phyloP scores from a whole-genome alignment of 2,888 invertebrate species.

The Camptogramma bilineatum region DNA sequence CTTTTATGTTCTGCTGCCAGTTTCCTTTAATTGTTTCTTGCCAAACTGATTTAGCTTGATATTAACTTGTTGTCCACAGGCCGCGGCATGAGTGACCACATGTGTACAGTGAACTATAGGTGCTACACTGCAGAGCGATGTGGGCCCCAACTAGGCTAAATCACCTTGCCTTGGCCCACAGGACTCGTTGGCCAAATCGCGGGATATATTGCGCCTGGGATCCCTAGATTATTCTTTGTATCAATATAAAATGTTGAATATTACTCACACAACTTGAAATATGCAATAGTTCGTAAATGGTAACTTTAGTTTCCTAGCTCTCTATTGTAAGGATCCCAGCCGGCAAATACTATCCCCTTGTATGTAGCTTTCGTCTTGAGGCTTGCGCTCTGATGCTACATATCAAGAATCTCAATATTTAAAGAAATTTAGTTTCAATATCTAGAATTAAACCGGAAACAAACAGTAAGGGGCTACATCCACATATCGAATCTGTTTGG shows the following conservation, averaged over 20 bases:
- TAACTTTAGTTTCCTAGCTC: constrained; percentile 37
- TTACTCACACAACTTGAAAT: constrained; percentile 20
- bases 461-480: constrained; percentile 34
- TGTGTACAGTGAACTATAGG: constrained; percentile 80
- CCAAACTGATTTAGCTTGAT: background rate
- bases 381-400: constrained; percentile 72
- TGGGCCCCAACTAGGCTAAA: constrained; percentile 36
- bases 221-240: constrained; percentile 20
- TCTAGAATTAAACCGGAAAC: constrained; percentile 30
- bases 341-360: constrained; percentile 35
- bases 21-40: too few relatives aligned
- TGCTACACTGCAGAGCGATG: constrained; percentile 70
- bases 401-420: constrained; percentile 79
- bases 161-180: constrained; percentile 25
- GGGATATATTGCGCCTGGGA: constrained; percentile 31
- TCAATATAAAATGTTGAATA: constrained; percentile 30
- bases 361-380: constrained; percentile 67
- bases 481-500: constrained; percentile 35
- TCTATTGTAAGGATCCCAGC: constrained; percentile 36
- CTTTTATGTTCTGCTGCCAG: too few relatives aligned
- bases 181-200: constrained; percentile 35
- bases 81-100: constrained; percentile 55
- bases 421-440: constrained; percentile 49
- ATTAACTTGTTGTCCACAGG: constrained; percentile 44
- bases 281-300: constrained; percentile 27